Base-by-base conservation (phyloP, 2,888 invertebrate genomes). In the Seira ritae region DNA sequence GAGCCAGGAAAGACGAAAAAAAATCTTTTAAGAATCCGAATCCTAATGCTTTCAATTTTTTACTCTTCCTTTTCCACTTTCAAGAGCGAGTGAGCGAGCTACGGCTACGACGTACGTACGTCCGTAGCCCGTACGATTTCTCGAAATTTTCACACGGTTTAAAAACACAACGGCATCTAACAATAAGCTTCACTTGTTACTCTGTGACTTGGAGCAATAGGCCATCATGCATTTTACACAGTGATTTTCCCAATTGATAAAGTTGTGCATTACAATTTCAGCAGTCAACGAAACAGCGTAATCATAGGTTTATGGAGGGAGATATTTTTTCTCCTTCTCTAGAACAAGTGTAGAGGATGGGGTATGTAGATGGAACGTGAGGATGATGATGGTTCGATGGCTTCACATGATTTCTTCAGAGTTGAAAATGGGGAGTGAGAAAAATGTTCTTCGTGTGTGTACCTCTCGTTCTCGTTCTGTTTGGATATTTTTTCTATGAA, bases 211-310 rank as follows among this genome's bases (percentile, higher is more conserved):
- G 70, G 77, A 77, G 77, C 77, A 77, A 77, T 77, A 69, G 77
- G 77, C 37, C 77, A 76, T 20, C 62, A 20, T n/a, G 15, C 22
- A n/a, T 66, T 42, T 31, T 24, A 37, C 84, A 55, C 23, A 67
- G 78, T 86, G 86, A 86, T 87, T 86, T 85, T 86, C 85, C 73
- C 87, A 85, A 87, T 87, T 87, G 87, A 87, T 87, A 87, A 87
- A 85, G 80, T 83, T 85, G 76, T 87, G 82, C 72, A 15, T 66
- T 22, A 72, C 68, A 50, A 31, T 31, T 31, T 31, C 20, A 31
- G 17, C 55, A 76, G 66, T 68, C 76, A 76, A 76, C 67, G 76
- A 76, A 76, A 67, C 67, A 76, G 68, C 60, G 20, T 76, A 76
- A 76, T 76, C 76, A 76, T 68, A 76, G 76, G 76, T 76, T 76